Base-by-base conservation (phyloP, 2,888 invertebrate species). In the Formica aserva region DNA sequence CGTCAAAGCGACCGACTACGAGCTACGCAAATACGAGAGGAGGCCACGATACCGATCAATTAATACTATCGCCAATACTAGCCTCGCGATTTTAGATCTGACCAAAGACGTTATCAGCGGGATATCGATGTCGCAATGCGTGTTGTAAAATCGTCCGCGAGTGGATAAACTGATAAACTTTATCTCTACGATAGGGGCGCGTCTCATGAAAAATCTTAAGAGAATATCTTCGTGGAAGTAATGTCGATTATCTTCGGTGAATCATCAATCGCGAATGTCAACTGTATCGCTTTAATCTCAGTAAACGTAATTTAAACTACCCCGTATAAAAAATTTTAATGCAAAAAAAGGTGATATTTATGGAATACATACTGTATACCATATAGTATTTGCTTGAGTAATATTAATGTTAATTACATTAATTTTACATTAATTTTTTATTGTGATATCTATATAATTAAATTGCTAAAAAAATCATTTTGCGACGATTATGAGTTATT, bases 101-200 rank as follows among this genome's bases (percentile, higher is more conserved):
- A 3, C 13, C 52, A 22, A 32, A 62, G 29, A 26, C 5, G 57
- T 26, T 62, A 76, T 63, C 52, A n/a, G 29, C 9, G n/a, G 38
- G 74, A 62, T 87, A 85, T 78, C 83, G 52, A 60, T 55, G 67
- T 84, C 75, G 85, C 82, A 80, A 65, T 29, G 38, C 57, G 67
- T 26, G 52, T 66, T 62, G 48, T 89, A 84, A 84, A 88, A 87
- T 86, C 82, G 57, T 71, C 38, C 15, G 48, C 66, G 82, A 84
- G 81, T 86, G 78, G 82, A 84, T 83, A 82, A 85, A 88, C 57
- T 81, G 83, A 86, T 90, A 88, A 90, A 85, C 63, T 55, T 71
- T 85, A 85, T 86, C 85, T 82, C 29, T 65, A 48, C 48, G 29
- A 57, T 18, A n/a, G 32, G n/a, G 32, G 26, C 9, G 45, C 65